A percentile compares a stretch with the other conserved stretches of the same genome.
Conservation (phyloP, 2,888 invertebrate genomes). For the Microchrysa polita region DNA sequence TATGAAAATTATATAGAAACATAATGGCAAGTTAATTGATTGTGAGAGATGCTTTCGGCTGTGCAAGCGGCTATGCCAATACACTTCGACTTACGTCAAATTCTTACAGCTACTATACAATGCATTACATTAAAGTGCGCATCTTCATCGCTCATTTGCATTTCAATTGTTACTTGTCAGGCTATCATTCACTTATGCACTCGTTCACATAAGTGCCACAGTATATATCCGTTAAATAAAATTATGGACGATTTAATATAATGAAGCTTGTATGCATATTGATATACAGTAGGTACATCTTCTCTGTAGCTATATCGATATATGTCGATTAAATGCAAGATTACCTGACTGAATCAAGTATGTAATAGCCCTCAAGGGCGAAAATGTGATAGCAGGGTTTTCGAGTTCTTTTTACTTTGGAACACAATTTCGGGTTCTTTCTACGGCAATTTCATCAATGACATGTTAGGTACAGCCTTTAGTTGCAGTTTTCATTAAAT, state of each 20-base stretch:
- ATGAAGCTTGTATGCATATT: constrained; percentile 10
- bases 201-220: background rate
- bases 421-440: too few species aligned
- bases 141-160: constrained; percentile 29
- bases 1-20: constrained; percentile 49
- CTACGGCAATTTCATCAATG: too few species aligned
- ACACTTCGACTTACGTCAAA: too few species aligned
- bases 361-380: background rate
- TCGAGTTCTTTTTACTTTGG: too few species aligned
- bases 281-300: background rate
- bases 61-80: background rate
- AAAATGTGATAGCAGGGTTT: background rate
- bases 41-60: constrained; percentile 42
- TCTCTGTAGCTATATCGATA: too few species aligned
- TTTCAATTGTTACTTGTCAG: constrained; percentile 47
- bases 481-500: too few species aligned
- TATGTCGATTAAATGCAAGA: constrained; percentile 23
- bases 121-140: background rate
- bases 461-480: too few species aligned
- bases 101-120: constrained; percentile 5
- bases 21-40: constrained; percentile 50
- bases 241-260: background rate
- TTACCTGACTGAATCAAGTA: constrained; percentile 28
- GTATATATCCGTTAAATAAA: background rate
- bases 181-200: constrained; percentile 47